Base-by-base conservation (phyloP, 2,888 invertebrate species). In the Euzophera pinguis region DNA sequence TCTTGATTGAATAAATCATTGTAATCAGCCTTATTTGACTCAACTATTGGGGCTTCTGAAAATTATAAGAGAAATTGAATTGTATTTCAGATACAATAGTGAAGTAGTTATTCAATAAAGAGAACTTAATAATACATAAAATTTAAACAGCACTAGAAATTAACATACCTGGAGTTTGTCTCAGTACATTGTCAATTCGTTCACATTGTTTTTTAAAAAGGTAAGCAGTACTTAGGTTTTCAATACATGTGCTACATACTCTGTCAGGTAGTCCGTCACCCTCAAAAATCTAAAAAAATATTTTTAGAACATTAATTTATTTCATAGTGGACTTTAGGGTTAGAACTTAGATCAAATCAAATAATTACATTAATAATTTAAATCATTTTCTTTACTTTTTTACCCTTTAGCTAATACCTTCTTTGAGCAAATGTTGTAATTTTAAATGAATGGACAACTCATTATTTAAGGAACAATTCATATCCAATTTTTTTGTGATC, bases 201-300 rank as follows among this genome's bases (percentile, higher is more conserved):
- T 89, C 90, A 67, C 88, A 88, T 63, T 89, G 90, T 39, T 81
- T 77, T 60, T 89, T 89, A 56, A 90, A 90, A 56, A 90, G 74
- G 63, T 84, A 90, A 12, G 90, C 87, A 16, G 88, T 84, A 56
- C 90, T 90, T 53, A 90, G 68, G 58, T 86, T 84, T 62, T 90
- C 90, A 56, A 89, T 87, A 59, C 90, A 90, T 38, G 86, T 73
- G 13, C 83, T 78, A 58, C 90, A 90, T 7, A 90, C 90, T 48
- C 87, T 75, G 52, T 88, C 87, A 12, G 90, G 79, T 41, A 87
- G 66, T 12, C 90, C 90, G 70, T 90, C 90, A 38, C 81, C 86
- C 73, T 89, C 86, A 61, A 70, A 75, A 43, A 90, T 86, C 90
- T 90, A 62, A 56, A 78, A 69, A n/a, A 38, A 6, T 38, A 12